Conservation (phyloP, 2,113 vertebrate species). For the Perca flavescens region DNA sequence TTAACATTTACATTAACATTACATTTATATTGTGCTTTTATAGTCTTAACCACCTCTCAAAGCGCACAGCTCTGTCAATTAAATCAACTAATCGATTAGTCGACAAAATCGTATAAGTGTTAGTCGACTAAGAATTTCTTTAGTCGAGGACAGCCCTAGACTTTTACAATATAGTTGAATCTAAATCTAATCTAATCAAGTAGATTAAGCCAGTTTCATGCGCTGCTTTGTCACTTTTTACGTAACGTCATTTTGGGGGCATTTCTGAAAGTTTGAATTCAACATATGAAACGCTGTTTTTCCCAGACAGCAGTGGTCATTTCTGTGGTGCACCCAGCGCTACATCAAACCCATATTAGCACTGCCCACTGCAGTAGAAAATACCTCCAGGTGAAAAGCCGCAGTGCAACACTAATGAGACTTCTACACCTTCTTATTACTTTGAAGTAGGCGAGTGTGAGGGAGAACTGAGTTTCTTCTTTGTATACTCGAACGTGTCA, state of each 20-base stretch:
- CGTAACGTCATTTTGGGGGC: neutral
- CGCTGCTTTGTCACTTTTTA: neutral
- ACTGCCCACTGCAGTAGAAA: neutral
- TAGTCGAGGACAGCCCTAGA: too few species aligned
- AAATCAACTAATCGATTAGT: too few species aligned
- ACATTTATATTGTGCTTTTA: too few species aligned
- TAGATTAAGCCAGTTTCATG: neutral
- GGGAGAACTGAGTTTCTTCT: neutral
- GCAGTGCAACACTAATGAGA: neutral
- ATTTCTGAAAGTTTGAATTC: neutral
- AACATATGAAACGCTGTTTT: neutral
- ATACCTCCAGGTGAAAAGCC: conserved; percentile 10
- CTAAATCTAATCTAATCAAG: too few species aligned
- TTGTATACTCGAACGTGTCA: neutral
- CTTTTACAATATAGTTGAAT: too few species aligned
- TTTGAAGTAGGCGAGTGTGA: neutral
- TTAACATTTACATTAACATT: too few species aligned
- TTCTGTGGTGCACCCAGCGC: neutral
- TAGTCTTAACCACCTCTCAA: too few species aligned
- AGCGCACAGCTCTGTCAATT: too few species aligned
- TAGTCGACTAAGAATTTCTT: too few species aligned
- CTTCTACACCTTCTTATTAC: neutral
- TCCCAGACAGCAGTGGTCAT: neutral
- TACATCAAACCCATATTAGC: neutral
- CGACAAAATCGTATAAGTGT: too few species aligned